Evolutionary conservation across 2,888 invertebrate species (phyloP).

Genomic region (Folsomia candida): DNA sequence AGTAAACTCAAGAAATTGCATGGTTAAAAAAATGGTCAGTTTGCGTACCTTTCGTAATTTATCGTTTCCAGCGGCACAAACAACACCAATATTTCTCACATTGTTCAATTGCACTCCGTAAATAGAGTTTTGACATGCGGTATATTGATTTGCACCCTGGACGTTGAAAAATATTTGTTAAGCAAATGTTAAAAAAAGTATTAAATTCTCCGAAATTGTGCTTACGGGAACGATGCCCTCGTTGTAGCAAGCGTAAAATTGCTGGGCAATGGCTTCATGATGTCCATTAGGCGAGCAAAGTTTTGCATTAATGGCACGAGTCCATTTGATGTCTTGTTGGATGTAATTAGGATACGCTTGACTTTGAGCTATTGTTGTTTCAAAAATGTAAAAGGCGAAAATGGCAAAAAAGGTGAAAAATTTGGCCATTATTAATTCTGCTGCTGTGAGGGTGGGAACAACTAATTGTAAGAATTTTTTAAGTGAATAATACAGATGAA

Average conservation of each 20-base stretch:
- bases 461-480: too few species aligned
- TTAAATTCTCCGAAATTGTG: background rate
- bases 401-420: too few species aligned
- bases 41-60: slow-evolving; percentile 6
- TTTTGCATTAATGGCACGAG: slow-evolving; percentile 14
- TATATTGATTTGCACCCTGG: background rate
- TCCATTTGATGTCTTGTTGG: too few species aligned
- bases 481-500: too few species aligned
- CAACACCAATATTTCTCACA: background rate
- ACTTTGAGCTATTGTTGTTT: too few species aligned
- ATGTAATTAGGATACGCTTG: too few species aligned
- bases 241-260: slow-evolving; percentile 14
- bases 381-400: too few species aligned
- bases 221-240: background rate
- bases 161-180: background rate
- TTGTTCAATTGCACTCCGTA: slow-evolving; percentile 10
- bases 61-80: slow-evolving; percentile 1
- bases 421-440: too few species aligned
- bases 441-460: too few species aligned
- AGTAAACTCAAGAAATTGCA: too few species aligned
- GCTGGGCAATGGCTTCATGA: background rate
- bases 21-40: background rate
- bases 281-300: slow-evolving; percentile 8
- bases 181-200: background rate
- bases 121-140: background rate